phyloP scores from a whole-genome alignment of 2,113 vertebrate genomes.

The Australoheros scitulus region DNA sequence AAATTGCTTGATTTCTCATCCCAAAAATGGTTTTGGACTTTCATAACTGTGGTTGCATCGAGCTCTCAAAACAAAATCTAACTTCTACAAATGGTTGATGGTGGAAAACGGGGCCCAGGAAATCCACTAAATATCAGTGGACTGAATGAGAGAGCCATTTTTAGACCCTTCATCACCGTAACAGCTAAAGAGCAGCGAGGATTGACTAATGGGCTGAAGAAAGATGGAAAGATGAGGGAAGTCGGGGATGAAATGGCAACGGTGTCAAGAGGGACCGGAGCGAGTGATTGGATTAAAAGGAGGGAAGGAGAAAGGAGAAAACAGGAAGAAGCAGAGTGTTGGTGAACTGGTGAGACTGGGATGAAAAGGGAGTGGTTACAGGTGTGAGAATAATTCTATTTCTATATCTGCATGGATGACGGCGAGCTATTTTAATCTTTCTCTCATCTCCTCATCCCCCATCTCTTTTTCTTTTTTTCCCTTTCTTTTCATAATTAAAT shows the following conservation, averaged over 20 bases:
- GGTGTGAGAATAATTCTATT: slow-evolving; percentile 55
- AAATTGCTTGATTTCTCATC: not conserved
- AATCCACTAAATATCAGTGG: slow-evolving; percentile 19
- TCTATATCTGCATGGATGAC: slow-evolving; percentile 53
- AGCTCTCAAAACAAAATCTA: not conserved
- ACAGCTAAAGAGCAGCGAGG: slow-evolving; percentile 62
- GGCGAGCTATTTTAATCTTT: slow-evolving; percentile 60
- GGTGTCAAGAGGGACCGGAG: slow-evolving; percentile 1
- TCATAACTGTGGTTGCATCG: not conserved
- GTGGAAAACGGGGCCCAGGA: not conserved
- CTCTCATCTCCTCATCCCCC: slow-evolving; percentile 6
- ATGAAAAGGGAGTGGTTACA: slow-evolving; percentile 16
- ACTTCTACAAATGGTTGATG: not conserved
- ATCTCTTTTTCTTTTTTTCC: not conserved
- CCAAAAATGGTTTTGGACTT: not conserved
- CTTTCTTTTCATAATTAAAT: slow-evolving; percentile 69
- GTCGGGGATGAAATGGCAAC: slow-evolving; percentile 36
- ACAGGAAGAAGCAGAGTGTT: not conserved
- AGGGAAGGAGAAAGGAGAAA: not conserved
- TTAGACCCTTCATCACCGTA: slow-evolving; percentile 57
- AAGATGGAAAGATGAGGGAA: slow-evolving; percentile 47
- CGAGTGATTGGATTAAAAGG: not conserved
- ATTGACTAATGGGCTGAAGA: slow-evolving; percentile 56
- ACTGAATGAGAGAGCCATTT: slow-evolving; percentile 57
- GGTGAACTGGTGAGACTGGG: not conserved